Percentiles rank a stretch among this genome's conserved stretches.
Evolutionary conservation across 2,113 vertebrate genomes (phyloP).

Genomic region (Atrichornis clamosus): DNA sequence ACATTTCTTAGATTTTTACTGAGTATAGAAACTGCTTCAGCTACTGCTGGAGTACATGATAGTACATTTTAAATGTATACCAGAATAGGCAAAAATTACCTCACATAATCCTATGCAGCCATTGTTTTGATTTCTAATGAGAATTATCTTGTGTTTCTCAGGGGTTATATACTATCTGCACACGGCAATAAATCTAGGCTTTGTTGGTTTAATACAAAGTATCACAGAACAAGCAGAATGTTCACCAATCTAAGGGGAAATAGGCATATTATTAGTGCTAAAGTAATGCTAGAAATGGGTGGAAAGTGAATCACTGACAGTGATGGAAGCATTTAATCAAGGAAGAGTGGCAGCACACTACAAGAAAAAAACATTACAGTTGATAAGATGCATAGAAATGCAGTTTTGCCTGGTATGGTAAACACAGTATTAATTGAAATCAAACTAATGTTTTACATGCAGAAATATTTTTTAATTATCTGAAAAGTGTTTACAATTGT

Average conservation of each 20-base stretch:
- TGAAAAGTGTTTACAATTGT: neutral
- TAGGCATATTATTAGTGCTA: neutral
- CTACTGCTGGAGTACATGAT: neutral
- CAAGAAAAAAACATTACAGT: neutral
- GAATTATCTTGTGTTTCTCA: neutral
- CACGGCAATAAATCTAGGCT: neutral
- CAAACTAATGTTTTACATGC: neutral
- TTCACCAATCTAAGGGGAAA: neutral
- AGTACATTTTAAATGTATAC: neutral
- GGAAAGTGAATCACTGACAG: neutral
- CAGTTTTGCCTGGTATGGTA: neutral
- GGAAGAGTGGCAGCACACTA: neutral
- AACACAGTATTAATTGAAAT: neutral
- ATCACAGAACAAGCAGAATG: neutral
- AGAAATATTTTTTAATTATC: neutral
- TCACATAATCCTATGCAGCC: neutral
- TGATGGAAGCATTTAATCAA: neutral
- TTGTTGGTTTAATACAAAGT: neutral
- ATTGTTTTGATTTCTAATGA: neutral
- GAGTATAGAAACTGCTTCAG: neutral
- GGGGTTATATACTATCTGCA: neutral
- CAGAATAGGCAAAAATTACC: neutral
- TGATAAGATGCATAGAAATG: neutral
- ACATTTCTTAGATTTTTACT: neutral
- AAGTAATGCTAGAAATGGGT: neutral